These are phyloP conservation scores for Trichacis sp. DNA, from an alignment of 2,888 invertebrate genomes.

Conservation along the genomic window DNA sequence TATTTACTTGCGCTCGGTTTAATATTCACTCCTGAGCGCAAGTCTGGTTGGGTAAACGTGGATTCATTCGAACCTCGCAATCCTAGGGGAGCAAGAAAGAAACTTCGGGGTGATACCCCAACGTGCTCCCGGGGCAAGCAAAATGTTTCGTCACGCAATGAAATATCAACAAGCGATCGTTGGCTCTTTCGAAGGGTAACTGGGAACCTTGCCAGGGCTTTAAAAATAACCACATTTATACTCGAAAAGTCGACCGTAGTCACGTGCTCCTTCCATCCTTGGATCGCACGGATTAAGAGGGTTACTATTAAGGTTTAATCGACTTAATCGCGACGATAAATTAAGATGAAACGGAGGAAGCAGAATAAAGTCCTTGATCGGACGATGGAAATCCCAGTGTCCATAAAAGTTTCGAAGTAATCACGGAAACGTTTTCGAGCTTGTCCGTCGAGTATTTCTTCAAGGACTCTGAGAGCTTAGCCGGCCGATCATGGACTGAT, in stretches of 20 bases:
- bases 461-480: not conserved
- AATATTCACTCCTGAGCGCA: conserved; percentile 3
- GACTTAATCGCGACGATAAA: not conserved
- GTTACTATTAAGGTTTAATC: no score
- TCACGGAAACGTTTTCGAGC: not conserved
- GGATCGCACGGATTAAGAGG: no score
- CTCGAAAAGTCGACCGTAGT: no score
- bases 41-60: conserved; percentile 6
- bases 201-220: not conserved
- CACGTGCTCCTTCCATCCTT: no score
- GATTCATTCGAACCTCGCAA: conserved; percentile 13
- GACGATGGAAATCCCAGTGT: not conserved
- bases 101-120: conserved; percentile 13
- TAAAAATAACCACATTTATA: not conserved
- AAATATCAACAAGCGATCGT: conserved; percentile 15
- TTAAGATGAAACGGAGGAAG: not conserved
- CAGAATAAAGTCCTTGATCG: not conserved
- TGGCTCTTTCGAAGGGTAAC: not conserved
- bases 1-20: not conserved
- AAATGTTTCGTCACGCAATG: conserved; percentile 20
- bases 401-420: conserved; percentile 1
- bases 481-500: not conserved
- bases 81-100: conserved; percentile 10
- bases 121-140: conserved; percentile 13
- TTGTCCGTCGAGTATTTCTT: no score